A percentile compares a stretch with the other conserved stretches of the same genome.
Conservation (phyloP, 2,113 vertebrate species). For the Chaetura pelagica region DNA sequence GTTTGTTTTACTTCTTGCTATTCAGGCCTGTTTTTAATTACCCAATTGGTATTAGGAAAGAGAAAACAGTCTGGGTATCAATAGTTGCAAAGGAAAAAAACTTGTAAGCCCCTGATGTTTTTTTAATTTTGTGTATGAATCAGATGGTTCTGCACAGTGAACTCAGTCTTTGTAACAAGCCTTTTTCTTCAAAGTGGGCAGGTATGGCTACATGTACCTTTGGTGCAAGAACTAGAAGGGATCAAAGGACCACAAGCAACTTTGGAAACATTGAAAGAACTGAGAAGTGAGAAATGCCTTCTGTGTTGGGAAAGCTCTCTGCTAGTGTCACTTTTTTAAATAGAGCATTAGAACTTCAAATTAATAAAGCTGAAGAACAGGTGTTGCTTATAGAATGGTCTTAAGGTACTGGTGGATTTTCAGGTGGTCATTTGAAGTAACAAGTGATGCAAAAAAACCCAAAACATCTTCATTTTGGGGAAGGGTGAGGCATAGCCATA, state of each 20-base stretch:
- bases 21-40: background rate
- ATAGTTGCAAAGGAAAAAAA: background rate
- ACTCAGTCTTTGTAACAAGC: background rate
- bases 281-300: background rate
- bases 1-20: background rate
- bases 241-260: background rate
- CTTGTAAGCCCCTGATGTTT: background rate
- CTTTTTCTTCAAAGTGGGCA: background rate
- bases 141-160: background rate
- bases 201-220: background rate
- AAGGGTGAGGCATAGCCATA: background rate
- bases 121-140: background rate
- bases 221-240: background rate
- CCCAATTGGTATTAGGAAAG: background rate
- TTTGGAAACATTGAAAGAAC: background rate
- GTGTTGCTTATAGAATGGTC: background rate
- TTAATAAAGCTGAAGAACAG: background rate
- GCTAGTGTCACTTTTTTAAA: background rate
- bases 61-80: background rate
- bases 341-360: background rate
- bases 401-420: background rate
- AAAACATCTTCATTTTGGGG: background rate
- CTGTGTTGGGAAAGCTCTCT: background rate
- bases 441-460: background rate
- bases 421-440: background rate